A percentile compares a stretch with the other conserved stretches of the same genome.
Conservation (phyloP, 1,140 invertebrate genomes). For the Ostrea edulis region DNA sequence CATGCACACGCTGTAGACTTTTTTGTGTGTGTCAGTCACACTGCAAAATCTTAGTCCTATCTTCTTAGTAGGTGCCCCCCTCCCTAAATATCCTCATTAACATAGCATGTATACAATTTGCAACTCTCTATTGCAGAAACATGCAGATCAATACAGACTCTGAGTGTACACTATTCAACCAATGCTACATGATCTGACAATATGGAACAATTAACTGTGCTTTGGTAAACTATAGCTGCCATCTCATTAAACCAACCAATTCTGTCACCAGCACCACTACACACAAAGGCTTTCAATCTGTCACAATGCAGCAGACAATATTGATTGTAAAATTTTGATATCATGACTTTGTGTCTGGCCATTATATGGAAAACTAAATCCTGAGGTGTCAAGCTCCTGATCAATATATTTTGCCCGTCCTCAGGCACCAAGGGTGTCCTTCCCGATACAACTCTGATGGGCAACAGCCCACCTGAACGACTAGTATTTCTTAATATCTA, state of each 20-base stretch:
- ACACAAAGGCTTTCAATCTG: conserved; percentile 14
- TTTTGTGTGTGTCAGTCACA: too few species aligned
- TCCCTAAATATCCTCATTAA: too few species aligned
- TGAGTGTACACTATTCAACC: background rate
- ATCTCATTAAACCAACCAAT: background rate
- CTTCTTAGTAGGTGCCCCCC: too few species aligned
- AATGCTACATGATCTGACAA: too few species aligned
- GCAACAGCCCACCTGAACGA: too few species aligned
- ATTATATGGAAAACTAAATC: background rate
- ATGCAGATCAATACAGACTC: background rate
- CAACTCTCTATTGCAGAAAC: too few species aligned
- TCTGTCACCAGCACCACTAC: background rate
- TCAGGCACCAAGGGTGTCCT: background rate
- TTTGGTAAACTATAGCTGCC: background rate
- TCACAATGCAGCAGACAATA: background rate
- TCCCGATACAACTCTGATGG: too few species aligned
- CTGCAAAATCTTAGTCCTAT: too few species aligned
- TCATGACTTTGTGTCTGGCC: background rate
- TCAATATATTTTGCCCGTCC: background rate
- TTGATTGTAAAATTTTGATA: conserved; percentile 13
- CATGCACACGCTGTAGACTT: too few species aligned
- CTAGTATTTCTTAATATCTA: too few species aligned
- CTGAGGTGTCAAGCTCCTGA: background rate
- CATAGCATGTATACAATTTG: too few species aligned
- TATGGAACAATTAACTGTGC: background rate